These are phyloP conservation scores for Sebastes oblongus DNA, from an alignment of 2,797 vertebrate species.

Conservation along the genomic window DNA sequence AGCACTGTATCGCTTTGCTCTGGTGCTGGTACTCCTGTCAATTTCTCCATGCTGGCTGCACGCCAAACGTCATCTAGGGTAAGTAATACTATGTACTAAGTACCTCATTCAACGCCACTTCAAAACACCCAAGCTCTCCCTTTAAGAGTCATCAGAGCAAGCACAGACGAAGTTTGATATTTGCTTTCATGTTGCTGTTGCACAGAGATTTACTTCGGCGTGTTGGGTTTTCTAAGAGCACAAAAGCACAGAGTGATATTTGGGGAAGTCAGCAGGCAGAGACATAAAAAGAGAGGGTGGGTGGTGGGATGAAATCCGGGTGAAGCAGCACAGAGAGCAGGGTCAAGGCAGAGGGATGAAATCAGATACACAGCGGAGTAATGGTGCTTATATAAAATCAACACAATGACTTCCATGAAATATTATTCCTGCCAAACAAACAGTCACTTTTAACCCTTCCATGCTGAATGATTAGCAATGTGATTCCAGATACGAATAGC, in stretches of 20 bases:
- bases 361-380: not conserved
- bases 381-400: slow-evolving; percentile 31
- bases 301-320: slow-evolving; percentile 1
- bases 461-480: slow-evolving; percentile 33
- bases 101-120: too few relatives aligned
- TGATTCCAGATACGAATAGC: slow-evolving; percentile 57
- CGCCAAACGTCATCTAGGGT: fast-evolving
- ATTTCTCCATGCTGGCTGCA: too few relatives aligned
- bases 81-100: too few relatives aligned
- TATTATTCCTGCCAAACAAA: slow-evolving; percentile 76
- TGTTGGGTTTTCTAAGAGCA: slow-evolving; percentile 44
- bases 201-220: slow-evolving; percentile 62
- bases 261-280: slow-evolving; percentile 29
- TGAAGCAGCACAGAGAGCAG: not conserved
- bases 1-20: too few relatives aligned
- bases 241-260: slow-evolving; percentile 35
- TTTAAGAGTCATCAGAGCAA: slow-evolving; percentile 10
- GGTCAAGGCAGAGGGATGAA: not conserved
- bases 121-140: too few relatives aligned
- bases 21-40: too few relatives aligned
- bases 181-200: slow-evolving; percentile 54
- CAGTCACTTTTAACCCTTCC: slow-evolving; percentile 71
- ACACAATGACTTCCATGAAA: slow-evolving; percentile 46
- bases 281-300: not conserved
- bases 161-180: slow-evolving; percentile 16